Evolutionary conservation across 2,888 invertebrate species (phyloP).

Genomic region (Argyresthia albistria): DNA sequence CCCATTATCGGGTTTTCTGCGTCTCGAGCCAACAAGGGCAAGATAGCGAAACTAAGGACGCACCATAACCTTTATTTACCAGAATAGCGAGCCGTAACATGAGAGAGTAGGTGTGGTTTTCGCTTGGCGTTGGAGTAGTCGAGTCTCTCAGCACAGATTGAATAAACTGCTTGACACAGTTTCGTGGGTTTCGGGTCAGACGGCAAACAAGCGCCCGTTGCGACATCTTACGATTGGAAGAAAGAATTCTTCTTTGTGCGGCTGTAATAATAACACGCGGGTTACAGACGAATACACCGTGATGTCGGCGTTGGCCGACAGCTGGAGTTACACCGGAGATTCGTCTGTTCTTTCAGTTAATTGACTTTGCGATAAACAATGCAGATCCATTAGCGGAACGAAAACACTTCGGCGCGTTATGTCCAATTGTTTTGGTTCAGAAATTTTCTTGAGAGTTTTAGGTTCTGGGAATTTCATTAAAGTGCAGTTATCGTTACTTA

Average conservation of each 20-base stretch:
- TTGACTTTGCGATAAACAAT: background rate
- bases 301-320: background rate
- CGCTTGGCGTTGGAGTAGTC: constrained; percentile 16
- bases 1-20: constrained; percentile 2
- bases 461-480: too few relatives aligned
- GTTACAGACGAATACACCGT: background rate
- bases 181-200: constrained; percentile 66
- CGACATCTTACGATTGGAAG: constrained; percentile 40
- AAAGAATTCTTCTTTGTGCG: constrained; percentile 15
- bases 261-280: too few relatives aligned
- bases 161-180: constrained; percentile 73
- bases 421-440: too few relatives aligned
- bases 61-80: background rate
- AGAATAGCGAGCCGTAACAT: constrained; percentile 11
- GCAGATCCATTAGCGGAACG: too few relatives aligned
- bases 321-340: background rate
- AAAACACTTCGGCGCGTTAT: too few relatives aligned
- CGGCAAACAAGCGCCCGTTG: constrained; percentile 56
- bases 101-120: constrained; percentile 29
- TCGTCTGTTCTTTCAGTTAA: constrained; percentile 8
- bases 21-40: constrained; percentile 4
- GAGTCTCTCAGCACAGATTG: constrained; percentile 44
- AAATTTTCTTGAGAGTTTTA: too few relatives aligned
- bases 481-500: too few relatives aligned
- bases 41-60: constrained; percentile 5